Percentiles rank a stretch among this genome's conserved stretches.
Evolutionary conservation across 2,797 vertebrate species (phyloP).

Genomic region (Anas flavirostris): DNA sequence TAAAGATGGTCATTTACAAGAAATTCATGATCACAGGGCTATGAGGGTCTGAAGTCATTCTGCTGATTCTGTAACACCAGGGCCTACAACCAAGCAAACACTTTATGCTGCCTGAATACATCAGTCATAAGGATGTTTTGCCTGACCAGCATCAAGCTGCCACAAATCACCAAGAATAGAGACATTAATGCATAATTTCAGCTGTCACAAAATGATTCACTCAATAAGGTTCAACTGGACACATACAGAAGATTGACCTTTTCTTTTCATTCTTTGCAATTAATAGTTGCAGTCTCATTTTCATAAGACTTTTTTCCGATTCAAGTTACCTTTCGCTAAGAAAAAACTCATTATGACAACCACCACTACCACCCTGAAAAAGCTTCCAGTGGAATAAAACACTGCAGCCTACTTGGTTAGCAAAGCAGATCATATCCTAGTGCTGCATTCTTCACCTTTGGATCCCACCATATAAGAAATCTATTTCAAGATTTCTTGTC

Average conservation of each 20-base stretch:
- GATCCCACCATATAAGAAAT: background rate
- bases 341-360: background rate
- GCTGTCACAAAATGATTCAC: background rate
- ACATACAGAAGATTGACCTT: background rate
- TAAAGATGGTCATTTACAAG: background rate
- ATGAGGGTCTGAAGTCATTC: background rate
- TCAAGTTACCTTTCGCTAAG: background rate
- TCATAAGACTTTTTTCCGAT: background rate
- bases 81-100: background rate
- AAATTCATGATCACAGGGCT: background rate
- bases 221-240: background rate
- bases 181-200: background rate
- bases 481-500: background rate
- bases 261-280: background rate
- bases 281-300: background rate
- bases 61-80: rapidly evolving
- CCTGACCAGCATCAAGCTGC: background rate
- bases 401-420: background rate
- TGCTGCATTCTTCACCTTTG: background rate
- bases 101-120: background rate
- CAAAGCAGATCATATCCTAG: background rate
- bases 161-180: background rate
- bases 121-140: background rate
- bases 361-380: background rate
- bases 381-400: background rate